Evolutionary conservation across 2,888 invertebrate genomes (phyloP), one percentile per base, ranked within the genome.

Genomic region (Odontothrips loti): DNA sequence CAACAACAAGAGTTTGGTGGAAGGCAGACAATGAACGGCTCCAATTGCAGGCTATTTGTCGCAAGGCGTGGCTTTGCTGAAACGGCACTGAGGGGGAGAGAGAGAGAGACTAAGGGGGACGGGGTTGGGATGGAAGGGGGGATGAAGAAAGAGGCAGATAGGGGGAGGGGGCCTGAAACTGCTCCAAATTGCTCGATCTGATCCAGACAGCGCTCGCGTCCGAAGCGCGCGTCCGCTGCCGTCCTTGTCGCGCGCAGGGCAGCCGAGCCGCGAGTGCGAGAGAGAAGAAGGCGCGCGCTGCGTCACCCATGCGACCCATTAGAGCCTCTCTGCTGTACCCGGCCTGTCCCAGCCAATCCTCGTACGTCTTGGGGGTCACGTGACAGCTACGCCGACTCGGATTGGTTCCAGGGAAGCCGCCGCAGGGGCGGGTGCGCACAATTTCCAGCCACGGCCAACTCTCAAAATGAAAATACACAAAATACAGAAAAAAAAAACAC

Each of bases 21-120:
- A 43, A 6, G 34, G 34, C 34, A n/a, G n/a, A 23, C 68, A 68
- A 68, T 68, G 68, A 23, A 23, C 68, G 68, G 23, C 68, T 68
- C 68, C 68, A 68, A 68, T 68, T 23, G 68, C 23, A 11, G 68
- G 68, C 68, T 68, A 68, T 68, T 68, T 68, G 68, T 68, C 68
- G 68, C 68, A 11, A 11, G 68, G 68, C 68, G 63, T 20, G 68
- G 58, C 58, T 58, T 15, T 58, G 58, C 58, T 58, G 58, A 51
- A 51, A 51, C 51, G 51, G 51, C 51, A 51, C 51, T 20, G 15
- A 51, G n/a, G 58, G 20, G 15, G 34, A 43, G 3, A 58, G 58
- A n/a, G 34, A 43, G 58, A 58, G 58, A 17, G 20, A 20, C 6
- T 2, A 10, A 51, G 51, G 10, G 17, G 15, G 15, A n/a, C 15